phyloP scores from a whole-genome alignment of 2,797 vertebrate genomes.

The Chrosomus eos region DNA sequence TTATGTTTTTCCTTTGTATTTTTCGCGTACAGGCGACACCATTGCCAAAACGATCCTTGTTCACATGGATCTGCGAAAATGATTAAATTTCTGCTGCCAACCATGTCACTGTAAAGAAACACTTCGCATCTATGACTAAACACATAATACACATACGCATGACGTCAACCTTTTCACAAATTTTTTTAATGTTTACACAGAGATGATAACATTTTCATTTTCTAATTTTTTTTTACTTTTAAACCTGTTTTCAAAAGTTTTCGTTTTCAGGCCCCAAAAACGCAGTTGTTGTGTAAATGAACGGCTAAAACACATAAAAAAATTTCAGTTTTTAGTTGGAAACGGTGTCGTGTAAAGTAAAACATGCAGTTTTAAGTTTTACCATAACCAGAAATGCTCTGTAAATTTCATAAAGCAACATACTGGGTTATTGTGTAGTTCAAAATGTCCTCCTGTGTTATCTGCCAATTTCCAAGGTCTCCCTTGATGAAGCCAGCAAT shows the following conservation, averaged over 20 bases:
- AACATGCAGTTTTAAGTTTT: background rate
- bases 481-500: conserved; percentile 85
- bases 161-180: background rate
- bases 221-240: too few species aligned
- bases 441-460: conserved; percentile 68
- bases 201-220: background rate
- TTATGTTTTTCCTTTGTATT: background rate
- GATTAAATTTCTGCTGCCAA: background rate
- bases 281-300: background rate
- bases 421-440: conserved; percentile 45
- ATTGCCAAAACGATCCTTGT: too few species aligned
- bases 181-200: background rate
- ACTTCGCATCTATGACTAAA: too few species aligned
- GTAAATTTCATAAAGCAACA: background rate
- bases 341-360: background rate
- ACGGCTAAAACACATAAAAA: background rate
- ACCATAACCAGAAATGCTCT: background rate
- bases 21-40: too few species aligned
- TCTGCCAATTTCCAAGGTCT: conserved; percentile 80
- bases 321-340: background rate
- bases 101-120: too few species aligned
- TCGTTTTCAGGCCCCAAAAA: background rate
- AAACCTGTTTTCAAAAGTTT: too few species aligned
- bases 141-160: too few species aligned
- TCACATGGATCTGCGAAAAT: too few species aligned